A percentile compares a stretch with the other conserved stretches of the same genome.
Evolutionary conservation across 1,140 invertebrate species (phyloP).

Genomic region (Manduca sexta): DNA sequence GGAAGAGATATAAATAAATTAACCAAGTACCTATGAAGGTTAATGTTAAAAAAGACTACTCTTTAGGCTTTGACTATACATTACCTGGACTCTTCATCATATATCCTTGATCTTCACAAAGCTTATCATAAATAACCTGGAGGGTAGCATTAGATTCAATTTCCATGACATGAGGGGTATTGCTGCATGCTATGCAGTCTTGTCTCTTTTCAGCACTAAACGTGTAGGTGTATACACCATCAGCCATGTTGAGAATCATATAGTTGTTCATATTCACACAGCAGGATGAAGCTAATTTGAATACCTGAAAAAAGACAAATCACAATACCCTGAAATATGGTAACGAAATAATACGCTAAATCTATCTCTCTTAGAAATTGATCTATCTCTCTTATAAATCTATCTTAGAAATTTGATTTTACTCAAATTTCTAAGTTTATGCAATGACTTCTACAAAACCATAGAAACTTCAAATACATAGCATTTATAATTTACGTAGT

Average conservation of each 20-base stretch:
- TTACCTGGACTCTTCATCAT: conserved; percentile 92
- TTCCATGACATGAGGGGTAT: conserved; percentile 79
- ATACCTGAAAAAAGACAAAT: conserved; percentile 81
- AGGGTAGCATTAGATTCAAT: conserved; percentile 85
- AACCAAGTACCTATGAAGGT: too few relatives aligned
- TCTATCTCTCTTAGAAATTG: too few relatives aligned
- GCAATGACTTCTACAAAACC: too few relatives aligned
- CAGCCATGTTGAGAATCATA: conserved; percentile 96
- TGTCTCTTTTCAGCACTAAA: conserved; percentile 92
- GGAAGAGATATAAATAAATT: too few relatives aligned
- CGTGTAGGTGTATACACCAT: conserved; percentile 97
- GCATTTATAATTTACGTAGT: background rate
- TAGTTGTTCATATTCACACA: conserved; percentile 95
- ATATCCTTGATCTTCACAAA: conserved; percentile 83
- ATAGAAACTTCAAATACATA: too few relatives aligned
- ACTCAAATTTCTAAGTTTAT: too few relatives aligned
- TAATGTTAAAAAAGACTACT: too few relatives aligned
- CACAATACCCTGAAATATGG: too few relatives aligned
- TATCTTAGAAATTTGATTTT: too few relatives aligned
- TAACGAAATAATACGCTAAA: too few relatives aligned
- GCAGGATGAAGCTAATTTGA: conserved; percentile 96
- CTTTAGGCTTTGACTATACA: too few relatives aligned
- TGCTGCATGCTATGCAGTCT: conserved; percentile 91
- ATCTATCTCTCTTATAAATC: too few relatives aligned
- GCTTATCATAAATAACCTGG: conserved; percentile 86